A percentile compares a stretch with the other conserved stretches of the same genome.
Conservation (phyloP, 2,797 vertebrate species). For the Enteromius trimaculatus region DNA sequence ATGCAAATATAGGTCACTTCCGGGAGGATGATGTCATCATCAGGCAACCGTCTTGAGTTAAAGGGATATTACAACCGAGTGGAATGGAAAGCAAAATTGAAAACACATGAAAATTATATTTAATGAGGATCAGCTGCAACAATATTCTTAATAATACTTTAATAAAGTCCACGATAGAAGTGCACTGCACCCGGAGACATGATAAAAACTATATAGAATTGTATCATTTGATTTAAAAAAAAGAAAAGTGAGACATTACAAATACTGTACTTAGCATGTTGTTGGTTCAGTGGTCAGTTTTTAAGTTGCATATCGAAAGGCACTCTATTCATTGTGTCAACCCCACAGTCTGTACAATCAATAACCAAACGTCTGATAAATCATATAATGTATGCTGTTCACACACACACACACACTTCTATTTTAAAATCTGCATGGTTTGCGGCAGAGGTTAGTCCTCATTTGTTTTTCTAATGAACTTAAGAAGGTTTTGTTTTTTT, state of each 20-base stretch:
- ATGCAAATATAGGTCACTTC: not conserved
- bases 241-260: not conserved
- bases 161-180: not conserved
- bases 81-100: not conserved
- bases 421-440: not conserved
- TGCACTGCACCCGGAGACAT: not conserved
- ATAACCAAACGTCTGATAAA: not conserved
- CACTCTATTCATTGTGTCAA: not conserved
- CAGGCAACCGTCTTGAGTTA: not conserved
- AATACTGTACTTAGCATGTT: not conserved
- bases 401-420: not conserved
- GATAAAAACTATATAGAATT: not conserved
- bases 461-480: not conserved
- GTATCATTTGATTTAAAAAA: not conserved
- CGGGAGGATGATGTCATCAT: slow-evolving; percentile 5
- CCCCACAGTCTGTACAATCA: not conserved
- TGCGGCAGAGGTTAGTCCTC: not conserved
- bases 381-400: not conserved
- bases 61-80: not conserved
- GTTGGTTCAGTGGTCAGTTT: not conserved
- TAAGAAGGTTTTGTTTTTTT: not conserved
- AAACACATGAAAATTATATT: not conserved
- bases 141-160: not conserved
- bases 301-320: not conserved
- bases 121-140: not conserved